These are phyloP conservation scores for Sebastes alutus DNA, from an alignment of 2,797 vertebrate species.

Conservation along the genomic window DNA sequence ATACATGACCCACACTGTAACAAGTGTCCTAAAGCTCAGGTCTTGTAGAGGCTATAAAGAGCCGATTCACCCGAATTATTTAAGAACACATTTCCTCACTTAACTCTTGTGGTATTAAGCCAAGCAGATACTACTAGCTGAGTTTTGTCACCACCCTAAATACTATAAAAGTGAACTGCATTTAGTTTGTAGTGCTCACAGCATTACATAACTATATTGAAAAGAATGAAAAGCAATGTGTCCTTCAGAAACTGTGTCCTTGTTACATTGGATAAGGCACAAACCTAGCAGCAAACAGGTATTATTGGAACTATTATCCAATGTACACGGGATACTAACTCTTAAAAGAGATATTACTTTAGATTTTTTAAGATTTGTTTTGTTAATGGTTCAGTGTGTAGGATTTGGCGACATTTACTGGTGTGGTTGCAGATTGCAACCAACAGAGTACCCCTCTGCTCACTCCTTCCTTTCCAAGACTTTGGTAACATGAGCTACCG, in stretches of 20 bases:
- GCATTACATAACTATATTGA: neutral
- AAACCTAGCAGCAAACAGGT: neutral
- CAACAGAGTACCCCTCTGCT: too few relatives aligned
- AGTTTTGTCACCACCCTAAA: neutral
- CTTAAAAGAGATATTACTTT: neutral
- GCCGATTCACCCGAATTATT: neutral
- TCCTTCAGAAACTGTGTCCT: neutral
- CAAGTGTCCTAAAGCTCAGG: neutral
- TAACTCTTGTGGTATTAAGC: neutral
- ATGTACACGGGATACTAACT: neutral
- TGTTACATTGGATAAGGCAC: neutral
- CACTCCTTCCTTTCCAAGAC: fast-evolving
- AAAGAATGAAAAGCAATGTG: neutral
- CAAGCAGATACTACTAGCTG: neutral
- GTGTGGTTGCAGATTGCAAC: too few relatives aligned
- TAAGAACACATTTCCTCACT: neutral
- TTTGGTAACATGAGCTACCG: too few relatives aligned
- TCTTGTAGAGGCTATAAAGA: neutral
- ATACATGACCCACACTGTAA: conserved; percentile 6
- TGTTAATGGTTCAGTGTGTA: too few relatives aligned
- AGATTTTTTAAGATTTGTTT: neutral
- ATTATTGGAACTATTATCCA: neutral
- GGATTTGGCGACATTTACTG: too few relatives aligned
- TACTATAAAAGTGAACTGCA: neutral
- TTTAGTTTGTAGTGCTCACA: neutral